Percentiles rank a stretch among this genome's conserved stretches.
Conservation (phyloP, 2,888 invertebrate genomes). For the Copidosoma aretas region DNA sequence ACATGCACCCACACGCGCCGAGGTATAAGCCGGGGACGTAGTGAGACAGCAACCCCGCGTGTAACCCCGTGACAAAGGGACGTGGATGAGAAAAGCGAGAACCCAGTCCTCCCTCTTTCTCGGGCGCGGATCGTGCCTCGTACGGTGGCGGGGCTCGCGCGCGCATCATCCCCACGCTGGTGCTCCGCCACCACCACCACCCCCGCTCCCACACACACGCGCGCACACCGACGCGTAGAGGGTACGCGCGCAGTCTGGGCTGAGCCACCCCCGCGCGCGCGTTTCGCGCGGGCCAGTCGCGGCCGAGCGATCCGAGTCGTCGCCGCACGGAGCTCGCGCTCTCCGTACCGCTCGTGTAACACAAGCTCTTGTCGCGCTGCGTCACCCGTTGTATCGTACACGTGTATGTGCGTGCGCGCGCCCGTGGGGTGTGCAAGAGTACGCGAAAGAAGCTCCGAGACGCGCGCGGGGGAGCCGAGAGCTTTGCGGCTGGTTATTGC, state of each 20-base stretch:
- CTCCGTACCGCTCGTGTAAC: neutral
- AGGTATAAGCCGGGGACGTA: no score
- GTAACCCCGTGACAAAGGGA: neutral
- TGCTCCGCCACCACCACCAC: neutral
- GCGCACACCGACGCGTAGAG: neutral
- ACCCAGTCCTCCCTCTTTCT: neutral
- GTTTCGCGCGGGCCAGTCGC: constrained; percentile 6
- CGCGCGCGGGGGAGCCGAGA: neutral
- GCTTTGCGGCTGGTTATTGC: neutral
- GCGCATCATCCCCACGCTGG: neutral
- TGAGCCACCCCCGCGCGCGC: neutral
- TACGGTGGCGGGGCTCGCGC: neutral
- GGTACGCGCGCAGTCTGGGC: neutral
- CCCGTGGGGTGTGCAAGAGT: neutral
- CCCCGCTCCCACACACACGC: neutral
- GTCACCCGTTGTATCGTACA: no score
- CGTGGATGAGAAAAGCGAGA: neutral
- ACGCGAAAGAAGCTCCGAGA: neutral
- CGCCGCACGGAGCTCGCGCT: neutral
- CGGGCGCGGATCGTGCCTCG: neutral
- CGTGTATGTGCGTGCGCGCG: neutral
- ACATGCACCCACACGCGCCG: no score
- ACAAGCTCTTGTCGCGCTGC: no score
- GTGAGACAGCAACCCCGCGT: no score
- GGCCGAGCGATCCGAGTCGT: constrained; percentile 4